phyloP scores from a whole-genome alignment of 2,797 vertebrate genomes.

The Bovichtus diacanthus region DNA sequence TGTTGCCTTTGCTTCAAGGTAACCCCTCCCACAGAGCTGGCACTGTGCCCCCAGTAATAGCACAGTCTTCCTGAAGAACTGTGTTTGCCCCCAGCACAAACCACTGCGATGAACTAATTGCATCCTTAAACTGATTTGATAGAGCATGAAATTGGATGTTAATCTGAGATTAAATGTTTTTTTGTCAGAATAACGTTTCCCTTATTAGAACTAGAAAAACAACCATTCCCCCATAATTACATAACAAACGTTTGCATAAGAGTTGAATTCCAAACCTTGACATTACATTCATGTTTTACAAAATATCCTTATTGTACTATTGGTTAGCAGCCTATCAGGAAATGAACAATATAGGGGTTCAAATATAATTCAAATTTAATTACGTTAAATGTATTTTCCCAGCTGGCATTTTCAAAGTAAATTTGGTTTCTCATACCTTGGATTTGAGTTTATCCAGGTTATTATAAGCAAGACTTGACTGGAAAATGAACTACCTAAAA shows the following conservation, averaged over 20 bases:
- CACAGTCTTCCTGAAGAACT: conserved; percentile 11
- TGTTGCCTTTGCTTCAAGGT: conserved; percentile 35
- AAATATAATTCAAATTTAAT: neutral
- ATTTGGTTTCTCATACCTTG: neutral
- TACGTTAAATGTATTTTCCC: neutral
- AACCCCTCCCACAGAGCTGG: conserved; percentile 41
- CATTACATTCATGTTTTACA: neutral
- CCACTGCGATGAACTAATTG: conserved; percentile 33
- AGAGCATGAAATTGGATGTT: conserved; percentile 44
- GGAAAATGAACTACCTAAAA: neutral
- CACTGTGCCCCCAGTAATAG: conserved; percentile 31
- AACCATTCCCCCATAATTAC: neutral
- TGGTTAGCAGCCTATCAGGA: neutral
- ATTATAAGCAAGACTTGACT: neutral
- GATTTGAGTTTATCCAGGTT: conserved; percentile 14
- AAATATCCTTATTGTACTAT: neutral
- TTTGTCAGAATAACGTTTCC: neutral
- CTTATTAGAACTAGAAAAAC: neutral
- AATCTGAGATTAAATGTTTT: conserved; percentile 38
- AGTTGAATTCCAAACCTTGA: neutral
- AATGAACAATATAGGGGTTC: conserved; percentile 9
- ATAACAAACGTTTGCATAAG: neutral
- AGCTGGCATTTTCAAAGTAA: neutral
- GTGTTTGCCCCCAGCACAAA: conserved; percentile 19
- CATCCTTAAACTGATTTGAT: conserved; percentile 40